Evolutionary conservation across 2,113 vertebrate genomes (phyloP).

Genomic region (Ptychochromis oligacanthus): DNA sequence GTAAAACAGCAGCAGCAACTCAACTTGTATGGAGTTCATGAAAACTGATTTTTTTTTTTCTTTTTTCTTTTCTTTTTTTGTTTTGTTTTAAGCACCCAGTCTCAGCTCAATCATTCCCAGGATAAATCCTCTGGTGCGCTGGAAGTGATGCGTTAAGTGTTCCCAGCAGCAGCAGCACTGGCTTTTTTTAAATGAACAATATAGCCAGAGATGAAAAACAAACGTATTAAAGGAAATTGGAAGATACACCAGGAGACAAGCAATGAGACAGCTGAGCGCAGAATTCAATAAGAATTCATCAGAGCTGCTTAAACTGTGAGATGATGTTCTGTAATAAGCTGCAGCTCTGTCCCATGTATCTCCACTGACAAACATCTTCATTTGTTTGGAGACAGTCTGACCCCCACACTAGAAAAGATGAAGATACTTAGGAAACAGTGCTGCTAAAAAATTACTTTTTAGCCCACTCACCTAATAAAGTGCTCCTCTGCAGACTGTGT

Average conservation of each 20-base stretch:
- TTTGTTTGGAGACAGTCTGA: constrained; percentile 13
- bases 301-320: constrained; percentile 35
- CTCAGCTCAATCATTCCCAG: constrained; percentile 30
- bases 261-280: constrained; percentile 23
- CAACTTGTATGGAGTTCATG: neutral
- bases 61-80: neutral
- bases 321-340: constrained; percentile 22
- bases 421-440: neutral
- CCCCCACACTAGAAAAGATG: constrained; percentile 4
- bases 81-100: constrained; percentile 37
- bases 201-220: constrained; percentile 45
- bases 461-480: neutral
- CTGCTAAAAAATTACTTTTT: neutral
- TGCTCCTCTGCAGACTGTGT: neutral
- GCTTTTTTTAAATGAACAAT: constrained; percentile 50
- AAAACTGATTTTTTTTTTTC: neutral
- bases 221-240: constrained; percentile 44
- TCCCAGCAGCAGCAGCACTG: constrained; percentile 32
- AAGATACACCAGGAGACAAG: constrained; percentile 23
- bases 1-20: neutral
- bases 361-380: constrained; percentile 18
- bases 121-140: constrained; percentile 24
- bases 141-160: constrained; percentile 53
- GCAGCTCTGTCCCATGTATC: neutral
- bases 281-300: constrained; percentile 50